Evolutionary conservation across 2,113 vertebrate genomes (phyloP).

Genomic region (Salvelinus namaycush): DNA sequence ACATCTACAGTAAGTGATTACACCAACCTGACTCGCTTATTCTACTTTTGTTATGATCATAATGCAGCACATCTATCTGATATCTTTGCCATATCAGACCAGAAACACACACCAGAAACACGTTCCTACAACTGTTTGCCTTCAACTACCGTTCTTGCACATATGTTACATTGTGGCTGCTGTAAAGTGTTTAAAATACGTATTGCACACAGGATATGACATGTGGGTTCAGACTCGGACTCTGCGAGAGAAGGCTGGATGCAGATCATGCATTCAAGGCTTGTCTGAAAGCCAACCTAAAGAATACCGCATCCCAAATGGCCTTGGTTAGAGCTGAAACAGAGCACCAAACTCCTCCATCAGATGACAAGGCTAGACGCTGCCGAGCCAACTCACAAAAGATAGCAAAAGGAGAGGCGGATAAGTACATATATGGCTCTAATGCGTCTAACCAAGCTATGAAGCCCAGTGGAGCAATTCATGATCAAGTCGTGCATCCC

Average conservation of each 20-base stretch:
- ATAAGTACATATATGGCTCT: conserved; percentile 69
- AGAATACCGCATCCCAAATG: conserved; percentile 39
- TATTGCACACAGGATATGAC: neutral
- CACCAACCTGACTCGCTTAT: too few species aligned
- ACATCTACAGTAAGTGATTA: conserved; percentile 60
- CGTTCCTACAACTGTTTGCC: too few species aligned
- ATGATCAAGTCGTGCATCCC: conserved; percentile 65
- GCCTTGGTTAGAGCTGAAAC: conserved; percentile 65
- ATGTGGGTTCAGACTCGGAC: neutral
- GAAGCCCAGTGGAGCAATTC: conserved; percentile 84
- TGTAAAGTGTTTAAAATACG: too few species aligned
- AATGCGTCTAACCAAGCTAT: conserved; percentile 71
- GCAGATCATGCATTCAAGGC: neutral
- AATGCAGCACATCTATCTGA: too few species aligned
- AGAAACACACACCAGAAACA: too few species aligned
- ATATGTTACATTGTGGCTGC: too few species aligned
- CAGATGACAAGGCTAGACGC: conserved; percentile 34
- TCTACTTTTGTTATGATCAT: too few species aligned
- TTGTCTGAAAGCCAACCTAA: neutral
- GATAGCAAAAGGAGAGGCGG: too few species aligned
- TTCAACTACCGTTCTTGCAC: too few species aligned
- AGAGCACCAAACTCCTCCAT: neutral
- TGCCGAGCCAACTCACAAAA: neutral
- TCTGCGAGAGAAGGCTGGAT: neutral
- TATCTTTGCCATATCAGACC: too few species aligned